phyloP scores from a whole-genome alignment of 1,140 invertebrate species.

The Leptonema lineaticorne region DNA sequence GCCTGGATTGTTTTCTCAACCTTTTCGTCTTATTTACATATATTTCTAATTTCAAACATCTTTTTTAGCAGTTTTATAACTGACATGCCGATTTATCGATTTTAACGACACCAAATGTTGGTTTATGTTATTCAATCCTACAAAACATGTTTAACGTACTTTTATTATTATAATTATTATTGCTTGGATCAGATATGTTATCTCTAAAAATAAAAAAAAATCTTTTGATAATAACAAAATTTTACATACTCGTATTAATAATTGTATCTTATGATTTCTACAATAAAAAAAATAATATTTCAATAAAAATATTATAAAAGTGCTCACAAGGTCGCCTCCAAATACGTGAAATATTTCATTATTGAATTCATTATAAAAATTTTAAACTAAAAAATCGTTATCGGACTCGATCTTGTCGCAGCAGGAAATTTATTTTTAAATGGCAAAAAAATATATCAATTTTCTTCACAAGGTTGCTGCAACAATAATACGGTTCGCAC shows the following conservation, averaged over 20 bases:
- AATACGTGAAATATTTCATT: slow-evolving; percentile 11
- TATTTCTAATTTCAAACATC: too few species aligned
- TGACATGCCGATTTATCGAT: too few species aligned
- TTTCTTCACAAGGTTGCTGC: background rate
- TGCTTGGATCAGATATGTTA: too few species aligned
- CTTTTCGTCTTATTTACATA: too few species aligned
- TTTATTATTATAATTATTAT: too few species aligned
- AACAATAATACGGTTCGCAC: background rate
- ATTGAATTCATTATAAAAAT: slow-evolving; percentile 13
- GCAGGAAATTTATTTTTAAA: slow-evolving; percentile 9
- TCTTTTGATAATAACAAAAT: background rate
- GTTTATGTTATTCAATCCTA: background rate
- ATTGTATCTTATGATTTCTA: too few species aligned
- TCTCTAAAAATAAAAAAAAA: too few species aligned
- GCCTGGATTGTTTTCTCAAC: too few species aligned
- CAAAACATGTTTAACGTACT: background rate
- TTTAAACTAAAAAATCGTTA: slow-evolving; percentile 2
- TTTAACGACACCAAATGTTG: too few species aligned
- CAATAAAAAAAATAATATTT: too few species aligned
- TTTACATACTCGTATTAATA: background rate
- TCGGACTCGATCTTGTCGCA: background rate
- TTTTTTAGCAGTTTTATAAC: too few species aligned
- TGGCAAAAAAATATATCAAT: slow-evolving; percentile 3
- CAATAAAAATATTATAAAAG: background rate
- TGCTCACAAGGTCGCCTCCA: background rate